Conservation (phyloP, 2,113 vertebrate species). For the Climacteris rufus region DNA sequence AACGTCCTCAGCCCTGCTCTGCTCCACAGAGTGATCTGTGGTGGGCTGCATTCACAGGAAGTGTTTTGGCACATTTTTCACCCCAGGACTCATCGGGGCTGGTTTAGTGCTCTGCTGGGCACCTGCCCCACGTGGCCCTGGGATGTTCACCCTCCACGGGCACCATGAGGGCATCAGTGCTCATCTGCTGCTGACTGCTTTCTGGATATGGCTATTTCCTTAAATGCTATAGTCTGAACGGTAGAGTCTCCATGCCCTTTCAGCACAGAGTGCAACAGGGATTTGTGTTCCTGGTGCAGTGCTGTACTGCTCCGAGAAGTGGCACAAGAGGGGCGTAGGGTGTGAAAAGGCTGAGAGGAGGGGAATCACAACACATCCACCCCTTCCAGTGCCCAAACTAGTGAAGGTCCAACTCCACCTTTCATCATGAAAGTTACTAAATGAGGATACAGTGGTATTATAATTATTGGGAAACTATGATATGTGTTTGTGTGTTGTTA, state of each 20-base stretch:
- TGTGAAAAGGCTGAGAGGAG: background rate
- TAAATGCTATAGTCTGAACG: accelerated
- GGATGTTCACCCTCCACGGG: background rate
- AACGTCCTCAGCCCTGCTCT: background rate
- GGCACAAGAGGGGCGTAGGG: background rate
- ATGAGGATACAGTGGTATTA: background rate
- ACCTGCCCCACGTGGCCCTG: accelerated
- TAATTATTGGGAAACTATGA: background rate
- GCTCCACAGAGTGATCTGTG: background rate
- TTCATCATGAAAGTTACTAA: background rate
- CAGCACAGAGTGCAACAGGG: too few relatives aligned
- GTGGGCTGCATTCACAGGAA: accelerated
- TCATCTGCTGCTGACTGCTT: background rate
- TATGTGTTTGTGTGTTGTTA: background rate
- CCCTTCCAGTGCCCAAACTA: accelerated
- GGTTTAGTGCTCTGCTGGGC: background rate
- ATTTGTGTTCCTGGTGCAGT: accelerated
- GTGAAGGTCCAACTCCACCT: background rate
- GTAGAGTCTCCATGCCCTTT: background rate
- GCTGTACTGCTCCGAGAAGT: background rate
- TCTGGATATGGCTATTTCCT: background rate
- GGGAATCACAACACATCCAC: accelerated
- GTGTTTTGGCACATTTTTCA: background rate
- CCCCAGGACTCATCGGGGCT: accelerated
- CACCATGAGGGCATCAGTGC: accelerated